Evolutionary conservation across 2,888 invertebrate species (phyloP).

Genomic region (Stenotaenia linearis): DNA sequence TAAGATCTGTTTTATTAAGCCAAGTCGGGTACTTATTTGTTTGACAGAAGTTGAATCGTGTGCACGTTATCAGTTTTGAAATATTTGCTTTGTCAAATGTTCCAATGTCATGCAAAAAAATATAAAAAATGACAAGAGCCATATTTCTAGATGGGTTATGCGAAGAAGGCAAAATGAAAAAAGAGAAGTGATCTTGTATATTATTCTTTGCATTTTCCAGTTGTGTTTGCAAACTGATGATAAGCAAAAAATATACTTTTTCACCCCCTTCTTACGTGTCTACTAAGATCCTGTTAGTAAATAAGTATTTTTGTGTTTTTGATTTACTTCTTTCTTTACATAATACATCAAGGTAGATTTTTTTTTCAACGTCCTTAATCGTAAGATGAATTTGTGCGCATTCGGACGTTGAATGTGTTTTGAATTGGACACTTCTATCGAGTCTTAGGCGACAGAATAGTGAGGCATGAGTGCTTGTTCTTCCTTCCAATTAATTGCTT

Average conservation of each 20-base stretch:
- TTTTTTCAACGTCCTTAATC: neutral
- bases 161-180: neutral
- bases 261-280: neutral
- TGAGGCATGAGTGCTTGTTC: neutral
- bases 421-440: neutral
- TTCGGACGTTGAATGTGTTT: neutral
- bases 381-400: neutral
- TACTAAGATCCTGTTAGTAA: neutral
- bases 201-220: neutral
- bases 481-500: conserved; percentile 28
- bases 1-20: neutral
- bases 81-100: neutral
- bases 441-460: neutral
- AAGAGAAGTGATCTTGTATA: neutral
- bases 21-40: neutral
- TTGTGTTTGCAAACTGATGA: neutral
- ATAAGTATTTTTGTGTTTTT: neutral
- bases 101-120: neutral
- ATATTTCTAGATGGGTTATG: neutral
- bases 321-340: neutral
- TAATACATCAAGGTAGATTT: neutral
- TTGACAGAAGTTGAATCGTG: neutral
- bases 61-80: neutral
- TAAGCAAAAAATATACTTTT: neutral
- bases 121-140: neutral